Evolutionary conservation across 2,888 invertebrate genomes (phyloP).

Genomic region (Arge pagana): DNA sequence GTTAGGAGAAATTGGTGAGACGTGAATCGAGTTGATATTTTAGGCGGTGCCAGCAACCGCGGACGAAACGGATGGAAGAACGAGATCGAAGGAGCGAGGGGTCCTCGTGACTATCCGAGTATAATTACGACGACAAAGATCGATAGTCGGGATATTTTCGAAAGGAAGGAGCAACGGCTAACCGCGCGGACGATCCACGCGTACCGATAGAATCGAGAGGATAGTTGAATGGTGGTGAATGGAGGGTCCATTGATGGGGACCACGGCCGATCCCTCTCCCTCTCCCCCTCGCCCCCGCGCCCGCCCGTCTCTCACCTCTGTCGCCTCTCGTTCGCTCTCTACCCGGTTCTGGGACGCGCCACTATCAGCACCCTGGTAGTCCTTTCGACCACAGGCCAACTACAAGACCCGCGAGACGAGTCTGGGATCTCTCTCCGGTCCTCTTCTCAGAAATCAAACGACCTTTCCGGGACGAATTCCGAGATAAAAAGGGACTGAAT

Average conservation of each 20-base stretch:
- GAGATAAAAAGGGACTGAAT: conserved; percentile 57
- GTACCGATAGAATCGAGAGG: conserved; percentile 33
- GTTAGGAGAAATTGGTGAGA: conserved; percentile 26
- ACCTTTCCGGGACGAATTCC: conserved; percentile 59
- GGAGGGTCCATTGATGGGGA: conserved; percentile 50
- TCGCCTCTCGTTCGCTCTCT: neutral
- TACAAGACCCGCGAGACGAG: conserved; percentile 17
- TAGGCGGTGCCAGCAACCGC: too few species aligned
- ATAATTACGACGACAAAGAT: conserved; percentile 58
- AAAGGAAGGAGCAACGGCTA: conserved; percentile 27
- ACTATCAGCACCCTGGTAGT: conserved; percentile 19
- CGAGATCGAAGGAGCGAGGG: conserved; percentile 12
- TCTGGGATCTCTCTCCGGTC: conserved; percentile 31
- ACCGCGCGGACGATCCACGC: conserved; percentile 45
- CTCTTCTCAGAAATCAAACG: conserved; percentile 56
- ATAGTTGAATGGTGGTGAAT: conserved; percentile 42
- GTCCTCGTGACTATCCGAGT: conserved; percentile 43
- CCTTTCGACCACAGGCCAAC: conserved; percentile 25
- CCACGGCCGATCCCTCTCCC: conserved; percentile 13
- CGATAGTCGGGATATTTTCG: conserved; percentile 44
- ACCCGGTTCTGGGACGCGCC: conserved; percentile 4
- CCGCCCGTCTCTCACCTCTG: conserved; percentile 15
- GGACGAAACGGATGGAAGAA: conserved; percentile 30
- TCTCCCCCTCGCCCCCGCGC: conserved; percentile 16
- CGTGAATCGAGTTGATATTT: conserved; percentile 9